Evolutionary conservation across 1,140 invertebrate genomes (phyloP).

Genomic region (Calosoma granatense): DNA sequence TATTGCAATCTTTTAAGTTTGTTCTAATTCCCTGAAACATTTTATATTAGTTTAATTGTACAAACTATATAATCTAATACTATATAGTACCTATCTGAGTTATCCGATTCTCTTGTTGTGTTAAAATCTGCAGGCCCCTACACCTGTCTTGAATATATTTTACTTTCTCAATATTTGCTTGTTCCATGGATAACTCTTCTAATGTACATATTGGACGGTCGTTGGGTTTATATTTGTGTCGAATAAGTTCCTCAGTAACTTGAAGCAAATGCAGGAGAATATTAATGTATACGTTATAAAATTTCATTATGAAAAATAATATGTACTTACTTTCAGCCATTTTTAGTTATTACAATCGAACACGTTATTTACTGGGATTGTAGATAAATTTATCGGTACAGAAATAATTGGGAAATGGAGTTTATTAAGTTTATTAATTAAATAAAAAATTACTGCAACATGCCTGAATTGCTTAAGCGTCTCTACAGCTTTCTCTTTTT

Average conservation of each 20-base stretch:
- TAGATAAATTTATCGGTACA: too few species aligned
- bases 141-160: slow-evolving; percentile 85
- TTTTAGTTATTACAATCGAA: too few species aligned
- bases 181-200: slow-evolving; percentile 88
- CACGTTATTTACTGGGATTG: too few species aligned
- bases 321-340: too few species aligned
- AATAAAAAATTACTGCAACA: too few species aligned
- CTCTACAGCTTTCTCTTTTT: too few species aligned
- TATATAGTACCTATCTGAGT: slow-evolving; percentile 50
- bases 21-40: slow-evolving; percentile 68
- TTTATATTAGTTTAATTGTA: slow-evolving; percentile 11
- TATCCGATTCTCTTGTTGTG: slow-evolving; percentile 84
- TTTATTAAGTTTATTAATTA: too few species aligned
- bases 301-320: too few species aligned
- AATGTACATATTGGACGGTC: slow-evolving; percentile 77
- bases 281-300: too few species aligned
- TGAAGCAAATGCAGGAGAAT: slow-evolving; percentile 9
- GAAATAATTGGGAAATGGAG: too few species aligned
- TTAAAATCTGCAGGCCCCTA: slow-evolving; percentile 76
- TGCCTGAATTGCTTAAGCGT: too few species aligned
- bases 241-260: slow-evolving; percentile 68
- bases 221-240: slow-evolving; percentile 90
- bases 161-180: slow-evolving; percentile 88
- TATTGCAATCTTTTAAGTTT: slow-evolving; percentile 84
- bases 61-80: not conserved